Evolutionary conservation across 2,113 vertebrate genomes (phyloP).

Genomic region (Neolamprologus brichardi): DNA sequence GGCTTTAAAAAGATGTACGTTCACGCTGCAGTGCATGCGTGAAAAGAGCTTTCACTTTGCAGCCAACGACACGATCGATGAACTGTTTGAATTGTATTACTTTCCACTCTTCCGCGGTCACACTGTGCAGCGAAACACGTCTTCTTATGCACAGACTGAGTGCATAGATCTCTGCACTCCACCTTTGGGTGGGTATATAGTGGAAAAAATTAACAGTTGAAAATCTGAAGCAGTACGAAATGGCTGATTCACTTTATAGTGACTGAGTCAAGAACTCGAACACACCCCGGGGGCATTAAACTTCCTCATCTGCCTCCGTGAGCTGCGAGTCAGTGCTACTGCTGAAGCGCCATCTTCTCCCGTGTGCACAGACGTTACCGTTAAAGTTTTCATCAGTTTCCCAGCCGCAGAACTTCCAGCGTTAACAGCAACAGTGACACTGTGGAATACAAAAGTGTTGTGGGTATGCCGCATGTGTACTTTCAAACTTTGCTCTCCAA

Average conservation of each 20-base stretch:
- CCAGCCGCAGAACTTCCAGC: not conserved
- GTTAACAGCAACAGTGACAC: not conserved
- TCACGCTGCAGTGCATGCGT: not conserved
- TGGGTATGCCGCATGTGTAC: not conserved
- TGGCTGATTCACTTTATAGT: not conserved
- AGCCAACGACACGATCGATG: not conserved
- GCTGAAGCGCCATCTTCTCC: not conserved
- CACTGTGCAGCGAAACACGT: not conserved
- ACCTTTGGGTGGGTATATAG: not conserved
- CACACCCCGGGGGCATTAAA: not conserved
- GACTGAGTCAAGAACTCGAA: not conserved
- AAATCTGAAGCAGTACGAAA: not conserved
- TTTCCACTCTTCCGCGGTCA: rapidly evolving
- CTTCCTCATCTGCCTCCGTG: not conserved
- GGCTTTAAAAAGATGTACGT: not conserved
- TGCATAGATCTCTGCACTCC: not conserved
- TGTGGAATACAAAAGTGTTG: not conserved
- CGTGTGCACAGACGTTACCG: not conserved
- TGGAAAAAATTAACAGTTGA: not conserved
- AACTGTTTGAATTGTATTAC: not conserved
- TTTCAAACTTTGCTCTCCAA: not conserved
- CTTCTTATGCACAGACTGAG: not conserved
- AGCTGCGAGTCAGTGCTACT: not conserved
- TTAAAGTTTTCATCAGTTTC: not conserved
- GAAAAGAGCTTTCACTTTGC: not conserved